Conservation (phyloP, 1,140 invertebrate species). For the Cydia strobilella region DNA sequence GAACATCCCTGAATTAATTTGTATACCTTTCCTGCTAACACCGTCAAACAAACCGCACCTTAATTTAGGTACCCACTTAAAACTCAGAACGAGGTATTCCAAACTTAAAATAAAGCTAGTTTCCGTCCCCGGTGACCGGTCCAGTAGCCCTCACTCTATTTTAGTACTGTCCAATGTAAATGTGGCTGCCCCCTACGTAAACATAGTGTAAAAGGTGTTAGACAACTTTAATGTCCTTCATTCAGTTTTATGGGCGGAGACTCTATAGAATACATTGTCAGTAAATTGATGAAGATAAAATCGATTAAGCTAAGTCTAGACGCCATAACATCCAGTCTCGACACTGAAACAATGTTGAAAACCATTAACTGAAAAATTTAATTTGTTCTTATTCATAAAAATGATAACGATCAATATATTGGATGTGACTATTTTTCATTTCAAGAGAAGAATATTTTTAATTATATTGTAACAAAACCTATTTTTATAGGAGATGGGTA, state of each 20-base stretch:
- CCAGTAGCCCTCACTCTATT: neutral
- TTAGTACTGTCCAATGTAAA: conserved; percentile 10
- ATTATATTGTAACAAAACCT: too few relatives aligned
- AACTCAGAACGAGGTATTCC: neutral
- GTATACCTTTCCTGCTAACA: too few relatives aligned
- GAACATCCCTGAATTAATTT: too few relatives aligned
- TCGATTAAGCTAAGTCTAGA: neutral
- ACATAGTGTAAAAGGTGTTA: neutral
- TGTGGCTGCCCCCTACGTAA: neutral
- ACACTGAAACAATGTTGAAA: too few relatives aligned
- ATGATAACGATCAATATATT: neutral
- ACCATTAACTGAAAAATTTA: too few relatives aligned
- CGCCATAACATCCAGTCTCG: too few relatives aligned
- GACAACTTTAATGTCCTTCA: neutral
- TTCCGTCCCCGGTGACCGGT: neutral
- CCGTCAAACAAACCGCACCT: too few relatives aligned
- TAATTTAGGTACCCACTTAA: neutral
- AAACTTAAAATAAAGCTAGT: neutral
- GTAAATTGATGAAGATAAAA: neutral
- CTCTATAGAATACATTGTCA: neutral
- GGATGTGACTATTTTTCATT: too few relatives aligned
- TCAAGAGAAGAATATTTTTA: too few relatives aligned
- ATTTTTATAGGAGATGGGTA: too few relatives aligned
- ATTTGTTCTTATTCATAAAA: neutral
- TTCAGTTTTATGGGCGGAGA: neutral